phyloP scores from a whole-genome alignment of 2,113 vertebrate species.

The Dicerorhinus sumatrensis region DNA sequence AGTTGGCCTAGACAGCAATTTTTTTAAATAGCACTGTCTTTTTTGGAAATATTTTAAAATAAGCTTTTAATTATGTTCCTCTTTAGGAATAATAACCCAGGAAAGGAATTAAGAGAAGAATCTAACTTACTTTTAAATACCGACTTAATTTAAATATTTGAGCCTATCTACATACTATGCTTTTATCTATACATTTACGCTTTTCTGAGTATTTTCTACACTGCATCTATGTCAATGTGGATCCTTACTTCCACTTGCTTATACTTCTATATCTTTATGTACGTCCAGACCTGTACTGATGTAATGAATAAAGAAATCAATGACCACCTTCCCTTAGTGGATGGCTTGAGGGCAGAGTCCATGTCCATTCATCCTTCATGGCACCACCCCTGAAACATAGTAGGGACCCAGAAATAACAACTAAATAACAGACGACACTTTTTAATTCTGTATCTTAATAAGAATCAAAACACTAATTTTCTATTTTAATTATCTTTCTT shows the following conservation, averaged over 20 bases:
- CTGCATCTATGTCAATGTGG: not conserved
- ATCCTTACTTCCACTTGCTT: not conserved
- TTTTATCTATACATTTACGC: not conserved
- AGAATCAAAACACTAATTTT: not conserved
- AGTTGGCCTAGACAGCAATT: constrained; percentile 57
- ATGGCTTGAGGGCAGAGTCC: not conserved
- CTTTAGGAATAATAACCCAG: constrained; percentile 46
- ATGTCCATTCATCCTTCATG: not conserved
- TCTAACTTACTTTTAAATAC: not conserved
- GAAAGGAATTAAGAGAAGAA: not conserved
- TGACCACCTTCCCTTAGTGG: not conserved
- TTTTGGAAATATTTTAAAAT: constrained; percentile 74
- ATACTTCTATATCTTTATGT: not conserved
- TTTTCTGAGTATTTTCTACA: not conserved
- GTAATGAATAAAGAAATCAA: not conserved
- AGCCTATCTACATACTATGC: not conserved
- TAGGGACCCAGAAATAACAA: not conserved
- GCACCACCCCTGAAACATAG: not conserved
- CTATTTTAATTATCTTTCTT: not conserved
- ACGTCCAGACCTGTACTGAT: not conserved
- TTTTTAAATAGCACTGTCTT: constrained; percentile 75
- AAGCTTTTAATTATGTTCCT: constrained; percentile 70
- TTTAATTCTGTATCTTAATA: not conserved
- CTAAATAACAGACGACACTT: not conserved
- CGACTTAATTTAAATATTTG: not conserved